Evolutionary conservation across 2,113 vertebrate species (phyloP).

Genomic region (Arothron firmamentum): DNA sequence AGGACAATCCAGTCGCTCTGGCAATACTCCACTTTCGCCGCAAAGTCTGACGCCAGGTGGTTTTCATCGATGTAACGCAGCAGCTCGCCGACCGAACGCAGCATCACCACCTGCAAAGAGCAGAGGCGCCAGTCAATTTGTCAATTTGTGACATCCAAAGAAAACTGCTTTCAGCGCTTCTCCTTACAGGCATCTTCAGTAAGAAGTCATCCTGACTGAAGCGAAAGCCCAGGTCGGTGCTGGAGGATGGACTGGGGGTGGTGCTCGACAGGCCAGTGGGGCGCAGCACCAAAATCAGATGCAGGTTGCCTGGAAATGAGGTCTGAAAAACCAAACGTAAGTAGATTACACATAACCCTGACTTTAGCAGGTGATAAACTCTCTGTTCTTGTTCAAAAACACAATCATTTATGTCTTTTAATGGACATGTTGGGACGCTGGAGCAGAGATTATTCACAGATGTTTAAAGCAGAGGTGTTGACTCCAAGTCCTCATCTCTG

Average conservation of each 20-base stretch:
- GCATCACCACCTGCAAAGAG: constrained; percentile 86
- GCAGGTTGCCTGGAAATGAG: constrained; percentile 91
- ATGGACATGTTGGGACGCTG: too few relatives aligned
- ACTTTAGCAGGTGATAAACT: neutral
- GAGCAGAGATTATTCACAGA: neutral
- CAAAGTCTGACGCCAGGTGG: constrained; percentile 88
- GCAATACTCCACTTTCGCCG: constrained; percentile 88
- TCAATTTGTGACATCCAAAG: too few relatives aligned
- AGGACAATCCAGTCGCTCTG: constrained; percentile 94
- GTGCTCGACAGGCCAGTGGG: constrained; percentile 78
- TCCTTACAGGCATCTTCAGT: constrained; percentile 88
- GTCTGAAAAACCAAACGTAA: constrained; percentile 66
- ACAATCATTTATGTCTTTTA: too few relatives aligned
- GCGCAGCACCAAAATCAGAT: constrained; percentile 89
- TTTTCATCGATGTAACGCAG: constrained; percentile 92
- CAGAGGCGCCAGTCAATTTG: neutral
- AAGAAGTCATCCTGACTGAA: constrained; percentile 95
- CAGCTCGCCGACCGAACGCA: constrained; percentile 92
- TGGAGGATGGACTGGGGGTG: constrained; percentile 73
- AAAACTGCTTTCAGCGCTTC: neutral
- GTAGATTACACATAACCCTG: neutral
- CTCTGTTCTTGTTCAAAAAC: too few relatives aligned
- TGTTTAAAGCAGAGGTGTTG: neutral
- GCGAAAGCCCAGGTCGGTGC: constrained; percentile 93
- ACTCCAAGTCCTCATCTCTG: too few relatives aligned